Base-by-base conservation (phyloP, 2,113 vertebrate genomes). In the Camelus dromedarius region DNA sequence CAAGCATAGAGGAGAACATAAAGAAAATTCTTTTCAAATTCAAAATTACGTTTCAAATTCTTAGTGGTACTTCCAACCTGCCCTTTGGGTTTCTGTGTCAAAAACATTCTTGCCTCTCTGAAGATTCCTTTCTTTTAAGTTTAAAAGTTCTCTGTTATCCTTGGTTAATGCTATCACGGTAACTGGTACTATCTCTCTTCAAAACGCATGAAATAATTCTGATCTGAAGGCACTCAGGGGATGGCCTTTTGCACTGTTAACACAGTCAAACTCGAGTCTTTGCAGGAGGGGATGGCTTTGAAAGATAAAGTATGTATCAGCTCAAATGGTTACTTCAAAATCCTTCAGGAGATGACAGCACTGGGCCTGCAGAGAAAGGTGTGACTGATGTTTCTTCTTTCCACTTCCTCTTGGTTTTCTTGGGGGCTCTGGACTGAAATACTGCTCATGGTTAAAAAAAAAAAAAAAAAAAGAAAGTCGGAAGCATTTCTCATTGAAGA, bases 41-140 rank as follows among this genome's bases (percentile, higher is more conserved):
- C 20, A 42, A 42, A 42, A 42, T 42, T 28, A 76, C 46, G 91
- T 89, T 91, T 91, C 28, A 77, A 81, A 66, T 28, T 85, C 20
- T 92, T 88, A 70, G n/a, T 89, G 77, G 46, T 60, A 32, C 76
- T 91, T 95, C 54, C 58, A 89, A 64, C 18, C 4, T 95, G 48
- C 24, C 56, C 32, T 95, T 80, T 82, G 60, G n/a, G 35, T 91
- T 84, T 96, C 50, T 6, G 3, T 54, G 60, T 88, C 76, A 91
- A 75, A 95, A 96, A 66, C 48, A 76, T 26, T 93, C 75, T 87
- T 92, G 8, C 32, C 42, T 89, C 88, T 89, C 66, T 72, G 64
- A 92, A 66, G n/a, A 94, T 64, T 60, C 70, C 80, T 95, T 96
- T 91, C 81, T 91, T 93, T 42, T 85, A 64, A n/a, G 35, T 82